phyloP scores from a whole-genome alignment of 2,113 vertebrate genomes.

The Pluvianellus socialis region DNA sequence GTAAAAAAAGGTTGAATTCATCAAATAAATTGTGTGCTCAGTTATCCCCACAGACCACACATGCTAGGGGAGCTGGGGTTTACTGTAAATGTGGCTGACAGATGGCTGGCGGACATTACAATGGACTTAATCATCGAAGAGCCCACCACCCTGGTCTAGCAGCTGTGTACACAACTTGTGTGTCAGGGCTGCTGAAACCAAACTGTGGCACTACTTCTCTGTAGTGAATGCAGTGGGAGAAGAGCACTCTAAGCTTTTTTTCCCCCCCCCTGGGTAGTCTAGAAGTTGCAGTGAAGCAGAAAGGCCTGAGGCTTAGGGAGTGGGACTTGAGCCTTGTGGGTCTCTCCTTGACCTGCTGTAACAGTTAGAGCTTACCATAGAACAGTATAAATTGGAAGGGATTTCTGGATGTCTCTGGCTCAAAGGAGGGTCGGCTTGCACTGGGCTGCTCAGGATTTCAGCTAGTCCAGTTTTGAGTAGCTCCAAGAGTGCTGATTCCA shows the following conservation, averaged over 20 bases:
- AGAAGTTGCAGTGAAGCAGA: not conserved
- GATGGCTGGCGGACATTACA: slow-evolving; percentile 5
- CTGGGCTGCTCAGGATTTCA: not conserved
- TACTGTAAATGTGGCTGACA: not conserved
- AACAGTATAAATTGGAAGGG: rapidly evolving
- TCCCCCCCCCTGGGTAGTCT: too few species aligned
- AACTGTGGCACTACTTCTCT: not conserved
- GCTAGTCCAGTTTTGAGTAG: not conserved
- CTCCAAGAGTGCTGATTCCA: not conserved
- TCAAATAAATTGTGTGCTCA: not conserved
- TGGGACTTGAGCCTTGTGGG: rapidly evolving
- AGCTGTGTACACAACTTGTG: not conserved
- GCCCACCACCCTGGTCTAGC: not conserved
- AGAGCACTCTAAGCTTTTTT: rapidly evolving
- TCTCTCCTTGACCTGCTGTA: not conserved
- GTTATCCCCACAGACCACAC: slow-evolving; percentile 14
- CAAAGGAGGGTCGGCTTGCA: not conserved
- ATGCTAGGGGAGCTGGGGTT: not conserved
- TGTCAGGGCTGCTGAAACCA: not conserved
- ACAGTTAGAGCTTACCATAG: not conserved
- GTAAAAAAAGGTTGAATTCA: not conserved
- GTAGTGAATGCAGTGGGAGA: not conserved
- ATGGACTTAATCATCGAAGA: not conserved
- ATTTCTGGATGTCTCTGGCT: not conserved
- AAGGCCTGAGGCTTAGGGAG: not conserved